Evolutionary conservation across 2,888 invertebrate genomes (phyloP).

Genomic region (Drosophila borborema): DNA sequence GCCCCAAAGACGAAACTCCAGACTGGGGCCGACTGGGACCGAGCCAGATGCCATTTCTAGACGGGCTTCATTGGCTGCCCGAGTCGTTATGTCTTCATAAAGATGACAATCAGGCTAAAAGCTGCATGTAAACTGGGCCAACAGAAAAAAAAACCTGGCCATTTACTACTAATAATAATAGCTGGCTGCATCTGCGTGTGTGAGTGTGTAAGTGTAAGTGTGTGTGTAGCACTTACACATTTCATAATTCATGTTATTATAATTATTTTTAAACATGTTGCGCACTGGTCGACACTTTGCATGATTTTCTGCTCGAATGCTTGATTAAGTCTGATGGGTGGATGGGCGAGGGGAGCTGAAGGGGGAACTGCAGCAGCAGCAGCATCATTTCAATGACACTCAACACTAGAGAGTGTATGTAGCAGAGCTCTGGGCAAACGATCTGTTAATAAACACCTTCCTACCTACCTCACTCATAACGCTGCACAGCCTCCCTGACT

Average conservation of each 20-base stretch:
- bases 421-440: slow-evolving; percentile 73
- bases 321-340: slow-evolving; percentile 44
- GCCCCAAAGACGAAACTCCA: slow-evolving; percentile 1
- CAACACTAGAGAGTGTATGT: slow-evolving; percentile 48
- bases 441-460: slow-evolving; percentile 84
- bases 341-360: not conserved
- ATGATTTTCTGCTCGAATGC: slow-evolving; percentile 75
- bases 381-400: slow-evolving; percentile 53
- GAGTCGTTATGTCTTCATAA: slow-evolving; percentile 80
- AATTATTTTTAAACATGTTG: slow-evolving; percentile 76
- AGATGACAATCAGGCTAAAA: slow-evolving; percentile 69
- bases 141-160: slow-evolving; percentile 41
- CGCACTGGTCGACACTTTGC: slow-evolving; percentile 70
- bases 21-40: not conserved
- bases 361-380: not conserved
- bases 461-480: slow-evolving; percentile 17
- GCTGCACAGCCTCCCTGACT: not conserved
- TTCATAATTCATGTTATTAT: slow-evolving; percentile 73
- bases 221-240: slow-evolving; percentile 27
- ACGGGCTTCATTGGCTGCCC: slow-evolving; percentile 48
- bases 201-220: not conserved
- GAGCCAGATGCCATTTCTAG: slow-evolving; percentile 31
- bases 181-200: slow-evolving; percentile 10
- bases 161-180: slow-evolving; percentile 69
- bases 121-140: slow-evolving; percentile 75